Evolutionary conservation across 2,113 vertebrate species (phyloP), one percentile per base, ranked within the genome.

Genomic region (Semnornis frantzii): DNA sequence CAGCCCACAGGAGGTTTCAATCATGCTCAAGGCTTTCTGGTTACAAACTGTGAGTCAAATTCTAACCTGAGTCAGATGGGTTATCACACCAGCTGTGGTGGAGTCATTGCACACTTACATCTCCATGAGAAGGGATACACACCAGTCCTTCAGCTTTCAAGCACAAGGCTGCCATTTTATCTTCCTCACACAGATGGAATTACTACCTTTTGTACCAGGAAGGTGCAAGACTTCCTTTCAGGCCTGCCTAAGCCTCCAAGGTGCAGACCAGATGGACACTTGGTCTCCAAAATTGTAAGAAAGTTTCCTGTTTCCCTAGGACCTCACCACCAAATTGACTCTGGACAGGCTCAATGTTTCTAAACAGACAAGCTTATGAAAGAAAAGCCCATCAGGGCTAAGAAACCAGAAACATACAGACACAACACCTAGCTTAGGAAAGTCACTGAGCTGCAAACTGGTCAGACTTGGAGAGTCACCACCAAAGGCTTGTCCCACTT

Each of bases 81-180:
- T 14, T 14, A 21, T 76, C 34, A 2, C 1, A 3, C 25, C 0
- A 0, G 68, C 31, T 93, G 63, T 1, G 52, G 14, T 1, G 0
- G 12, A 73, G 10, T 33, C 57, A 60, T 48, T 50, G 30, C 33
- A 85, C 65, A 12, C 15, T 50, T 55, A 76, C 0, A 37, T 7
- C 8, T 4, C 1, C 20, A 31, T 0, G 1, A 50, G 23, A 68
- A 52, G 17, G 10, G 33, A 83, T 10, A 86, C 8, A 86, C 8
- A 30, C 3, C 15, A 63, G 39, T 8, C 30, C 12, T 82, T 65
- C 18, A 6, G 7, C 28, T 79, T 30, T 57, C 3, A 92, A 93
- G 15, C 25, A 3, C 14, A 69, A 75, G 17, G 16, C n/a, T 69
- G 30, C 7, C 19, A 42, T 66, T 73, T 73, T 72, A 76, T 13